A percentile compares a stretch with the other conserved stretches of the same genome.
These are phyloP conservation scores for Cremastinae sp. DNA, from an alignment of 2,888 invertebrate genomes.

Conservation along the genomic window DNA sequence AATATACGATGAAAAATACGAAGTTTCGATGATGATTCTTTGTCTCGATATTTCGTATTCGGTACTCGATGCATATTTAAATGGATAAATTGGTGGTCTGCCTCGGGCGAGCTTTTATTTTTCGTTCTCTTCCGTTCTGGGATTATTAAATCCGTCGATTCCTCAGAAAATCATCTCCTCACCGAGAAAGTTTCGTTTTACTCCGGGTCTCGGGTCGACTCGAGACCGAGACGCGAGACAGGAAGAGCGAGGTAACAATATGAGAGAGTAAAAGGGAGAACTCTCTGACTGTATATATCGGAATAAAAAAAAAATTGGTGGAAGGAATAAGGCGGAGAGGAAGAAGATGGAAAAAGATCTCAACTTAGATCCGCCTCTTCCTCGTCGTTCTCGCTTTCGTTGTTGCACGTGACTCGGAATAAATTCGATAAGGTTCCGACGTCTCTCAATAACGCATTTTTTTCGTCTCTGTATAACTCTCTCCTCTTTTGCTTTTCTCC, in stretches of 20 bases:
- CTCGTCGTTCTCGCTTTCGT: conserved; percentile 60
- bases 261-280: conserved; percentile 29
- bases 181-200: conserved; percentile 3
- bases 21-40: conserved; percentile 50
- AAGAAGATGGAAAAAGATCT: conserved; percentile 52
- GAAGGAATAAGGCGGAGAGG: conserved; percentile 19
- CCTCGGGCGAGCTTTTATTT: conserved; percentile 26
- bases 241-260: conserved; percentile 42
- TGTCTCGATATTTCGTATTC: conserved; percentile 68
- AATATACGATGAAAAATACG: background rate
- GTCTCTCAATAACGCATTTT: conserved; percentile 33
- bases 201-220: background rate
- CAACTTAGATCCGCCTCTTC: conserved; percentile 29
- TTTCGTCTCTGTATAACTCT: background rate
- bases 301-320: conserved; percentile 8
- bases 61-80: conserved; percentile 73
- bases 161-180: conserved; percentile 21
- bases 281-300: conserved; percentile 24
- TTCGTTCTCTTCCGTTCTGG: conserved; percentile 64
- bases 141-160: conserved; percentile 71
- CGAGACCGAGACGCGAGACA: conserved; percentile 20
- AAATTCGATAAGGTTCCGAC: conserved; percentile 68
- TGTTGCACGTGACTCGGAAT: conserved; percentile 71
- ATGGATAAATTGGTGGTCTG: conserved; percentile 65
- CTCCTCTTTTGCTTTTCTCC: no score